Percentiles rank a stretch among this genome's conserved stretches.
Evolutionary conservation across 1,140 invertebrate genomes (phyloP).

Genomic region (Drosophila pruinosa): DNA sequence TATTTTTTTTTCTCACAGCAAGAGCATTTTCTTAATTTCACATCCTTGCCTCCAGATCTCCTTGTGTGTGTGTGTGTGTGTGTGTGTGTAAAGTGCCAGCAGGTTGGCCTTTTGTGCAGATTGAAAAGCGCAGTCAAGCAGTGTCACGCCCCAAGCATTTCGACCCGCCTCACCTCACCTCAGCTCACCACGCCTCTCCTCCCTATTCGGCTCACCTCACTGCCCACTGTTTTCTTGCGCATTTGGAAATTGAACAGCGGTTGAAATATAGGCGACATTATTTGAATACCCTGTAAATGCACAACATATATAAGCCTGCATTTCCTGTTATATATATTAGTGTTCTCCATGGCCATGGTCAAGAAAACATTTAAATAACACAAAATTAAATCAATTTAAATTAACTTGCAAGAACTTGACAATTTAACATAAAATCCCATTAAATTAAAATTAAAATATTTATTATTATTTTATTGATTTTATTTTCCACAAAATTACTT

Average conservation of each 20-base stretch:
- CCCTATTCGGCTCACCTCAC: neutral
- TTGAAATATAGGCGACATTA: slow-evolving; percentile 37
- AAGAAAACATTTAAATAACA: too few relatives aligned
- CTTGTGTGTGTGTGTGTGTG: neutral
- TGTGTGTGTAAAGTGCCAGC: slow-evolving; percentile 17
- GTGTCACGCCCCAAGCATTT: slow-evolving; percentile 6
- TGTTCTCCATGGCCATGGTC: neutral
- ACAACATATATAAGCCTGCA: too few relatives aligned
- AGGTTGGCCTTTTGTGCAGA: slow-evolving; percentile 60
- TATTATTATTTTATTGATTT: too few relatives aligned
- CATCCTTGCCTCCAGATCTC: slow-evolving; percentile 8
- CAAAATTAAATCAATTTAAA: too few relatives aligned
- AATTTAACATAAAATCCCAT: too few relatives aligned
- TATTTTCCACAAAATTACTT: too few relatives aligned
- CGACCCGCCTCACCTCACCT: neutral
- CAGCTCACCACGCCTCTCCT: neutral
- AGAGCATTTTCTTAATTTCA: slow-evolving; percentile 63
- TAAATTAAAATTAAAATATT: too few relatives aligned
- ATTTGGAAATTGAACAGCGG: slow-evolving; percentile 50
- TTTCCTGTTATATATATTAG: too few relatives aligned
- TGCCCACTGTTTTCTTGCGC: slow-evolving; percentile 1
- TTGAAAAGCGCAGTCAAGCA: slow-evolving; percentile 78
- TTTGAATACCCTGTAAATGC: slow-evolving; percentile 21
- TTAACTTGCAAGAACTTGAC: too few relatives aligned
- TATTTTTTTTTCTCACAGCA: slow-evolving; percentile 20